Base-by-base conservation (phyloP, 1,140 invertebrate species). In the Andricus grossulariae region DNA sequence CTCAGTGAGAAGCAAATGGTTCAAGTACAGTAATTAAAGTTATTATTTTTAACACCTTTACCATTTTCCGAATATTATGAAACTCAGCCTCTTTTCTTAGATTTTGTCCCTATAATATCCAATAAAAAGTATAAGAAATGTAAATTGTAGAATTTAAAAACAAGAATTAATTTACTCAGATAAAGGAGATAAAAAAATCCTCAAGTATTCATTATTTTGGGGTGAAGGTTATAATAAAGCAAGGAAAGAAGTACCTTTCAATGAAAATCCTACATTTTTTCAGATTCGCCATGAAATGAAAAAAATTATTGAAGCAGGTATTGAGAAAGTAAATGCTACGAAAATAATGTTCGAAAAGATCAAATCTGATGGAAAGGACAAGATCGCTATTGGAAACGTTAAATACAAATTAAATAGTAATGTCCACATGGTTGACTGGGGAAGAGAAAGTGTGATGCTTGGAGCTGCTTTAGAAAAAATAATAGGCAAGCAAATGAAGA, bases 371-470 rank as follows among this genome's bases (percentile, higher is more conserved):
- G 82, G 76, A 0, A 80, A 80, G 21, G 45, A 74, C 12, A 82
- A 52, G 8, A 18, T 88, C 19, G 80, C 57, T 18, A 81, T 88
- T 13, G 76, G 80, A 11, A 73, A 73, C 0, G 71, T 79, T 10
- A 85, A 77, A 18, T 88, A 88, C 32, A 86, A 75, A 52, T 32
- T 88, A 51, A 86, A 79, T 18, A 83, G 86, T 16, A 88, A 88
- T 54, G 80, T 88, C 18, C 83, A 88, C 18, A 76, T 86, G 10
- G 74, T 87, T 13, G 86, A 85, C 18, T 88, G 87, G 87, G 85
- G 87, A n/a, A 76, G 71, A 13, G 84, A 88, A 52, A 81, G 79
- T 1, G 52, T 82, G 10, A 77, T 77, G 39, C 76, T 87, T 74
- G 83, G 85, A 21, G 72, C 80, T 0, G 51, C 83, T 13, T 81